Conservation (phyloP, 1,140 invertebrate genomes). For the Tetramorium simillimum region DNA sequence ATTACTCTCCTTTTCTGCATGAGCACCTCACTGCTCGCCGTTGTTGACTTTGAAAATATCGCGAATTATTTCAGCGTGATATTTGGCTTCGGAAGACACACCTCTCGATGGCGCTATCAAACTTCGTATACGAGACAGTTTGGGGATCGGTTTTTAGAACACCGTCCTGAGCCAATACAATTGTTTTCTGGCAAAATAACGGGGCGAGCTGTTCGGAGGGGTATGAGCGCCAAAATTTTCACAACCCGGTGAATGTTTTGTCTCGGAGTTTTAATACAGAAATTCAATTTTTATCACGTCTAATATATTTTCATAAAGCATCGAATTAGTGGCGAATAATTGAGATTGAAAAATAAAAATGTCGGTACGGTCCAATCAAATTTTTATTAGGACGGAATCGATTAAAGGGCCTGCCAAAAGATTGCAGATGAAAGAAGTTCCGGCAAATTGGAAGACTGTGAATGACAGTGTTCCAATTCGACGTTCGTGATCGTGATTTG, state of each 20-base stretch:
- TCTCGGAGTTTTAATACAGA: background rate
- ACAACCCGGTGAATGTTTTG: background rate
- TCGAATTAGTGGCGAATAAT: background rate
- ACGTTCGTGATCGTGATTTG: background rate
- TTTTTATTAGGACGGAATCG: conserved; percentile 4
- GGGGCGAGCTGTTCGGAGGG: no score
- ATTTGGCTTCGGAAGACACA: background rate
- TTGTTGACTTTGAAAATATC: conserved; percentile 27
- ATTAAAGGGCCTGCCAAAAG: background rate
- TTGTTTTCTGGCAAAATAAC: background rate
- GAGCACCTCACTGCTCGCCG: background rate
- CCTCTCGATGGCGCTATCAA: background rate
- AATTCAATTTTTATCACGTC: background rate
- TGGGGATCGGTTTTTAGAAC: background rate
- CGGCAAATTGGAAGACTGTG: background rate
- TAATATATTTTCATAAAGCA: background rate
- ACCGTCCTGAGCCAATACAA: no score
- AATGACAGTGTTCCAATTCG: background rate
- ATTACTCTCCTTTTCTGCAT: background rate
- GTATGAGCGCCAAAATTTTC: background rate
- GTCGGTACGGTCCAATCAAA: background rate
- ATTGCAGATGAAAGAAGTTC: background rate
- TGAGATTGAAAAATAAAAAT: background rate
- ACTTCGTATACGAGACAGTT: background rate
- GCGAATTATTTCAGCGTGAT: background rate